Evolutionary conservation across 2,888 invertebrate species (phyloP).

Genomic region (Athalia circularis): DNA sequence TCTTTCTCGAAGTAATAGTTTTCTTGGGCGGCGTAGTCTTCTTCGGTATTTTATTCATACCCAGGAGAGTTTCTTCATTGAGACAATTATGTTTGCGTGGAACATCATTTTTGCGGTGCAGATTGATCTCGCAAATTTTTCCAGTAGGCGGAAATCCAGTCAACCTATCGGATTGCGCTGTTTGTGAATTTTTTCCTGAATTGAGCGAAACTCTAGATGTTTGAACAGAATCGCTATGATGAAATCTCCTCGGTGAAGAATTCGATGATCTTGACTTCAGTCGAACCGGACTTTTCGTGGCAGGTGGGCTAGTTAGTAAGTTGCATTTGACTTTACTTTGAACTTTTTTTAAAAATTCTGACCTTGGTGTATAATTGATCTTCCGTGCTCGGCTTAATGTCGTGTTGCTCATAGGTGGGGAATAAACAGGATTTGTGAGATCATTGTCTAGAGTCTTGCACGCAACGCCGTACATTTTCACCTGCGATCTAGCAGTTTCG

Average conservation of each 20-base stretch:
- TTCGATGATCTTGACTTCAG: background rate
- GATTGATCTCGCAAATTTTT: background rate
- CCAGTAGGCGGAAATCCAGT: background rate
- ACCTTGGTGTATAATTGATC: conserved; percentile 64
- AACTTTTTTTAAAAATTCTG: conserved; percentile 64
- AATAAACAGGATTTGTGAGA: background rate
- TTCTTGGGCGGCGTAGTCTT: conserved; percentile 48
- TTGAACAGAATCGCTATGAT: background rate
- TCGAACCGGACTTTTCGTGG: background rate
- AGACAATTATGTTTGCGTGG: conserved; percentile 6
- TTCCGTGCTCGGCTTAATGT: conserved; percentile 59
- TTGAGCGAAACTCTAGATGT: background rate
- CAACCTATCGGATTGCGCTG: too few relatives aligned
- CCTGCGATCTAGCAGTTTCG: background rate
- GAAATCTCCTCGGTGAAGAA: background rate
- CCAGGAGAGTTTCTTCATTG: background rate
- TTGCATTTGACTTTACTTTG: conserved; percentile 40
- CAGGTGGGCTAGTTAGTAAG: background rate
- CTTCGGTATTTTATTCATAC: conserved; percentile 2
- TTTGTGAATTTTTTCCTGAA: background rate
- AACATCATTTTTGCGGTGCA: background rate
- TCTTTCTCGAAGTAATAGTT: conserved; percentile 51
- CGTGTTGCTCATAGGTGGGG: conserved; percentile 57
- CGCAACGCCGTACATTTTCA: too few relatives aligned
- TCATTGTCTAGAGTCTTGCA: background rate